phyloP scores from a whole-genome alignment of 2,888 invertebrate species.

The Orchestes rusci region DNA sequence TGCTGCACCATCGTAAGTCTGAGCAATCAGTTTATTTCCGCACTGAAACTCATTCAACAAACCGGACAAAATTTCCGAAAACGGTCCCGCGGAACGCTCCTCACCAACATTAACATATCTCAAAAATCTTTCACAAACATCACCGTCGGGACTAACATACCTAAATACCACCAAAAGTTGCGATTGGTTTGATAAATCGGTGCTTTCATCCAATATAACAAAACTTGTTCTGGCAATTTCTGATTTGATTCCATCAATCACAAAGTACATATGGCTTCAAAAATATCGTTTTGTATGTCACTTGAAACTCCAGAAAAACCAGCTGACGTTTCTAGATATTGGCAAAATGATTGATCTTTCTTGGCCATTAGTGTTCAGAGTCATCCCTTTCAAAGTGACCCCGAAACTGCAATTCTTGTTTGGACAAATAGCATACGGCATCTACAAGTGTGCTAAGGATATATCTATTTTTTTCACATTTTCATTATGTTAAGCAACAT shows the following conservation, averaged over 20 bases:
- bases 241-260: constrained; percentile 15
- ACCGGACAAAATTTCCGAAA: constrained; percentile 8
- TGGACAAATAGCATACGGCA: constrained; percentile 8
- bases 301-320: constrained; percentile 17
- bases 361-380: constrained; percentile 1
- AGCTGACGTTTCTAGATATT: constrained; percentile 13
- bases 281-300: constrained; percentile 17
- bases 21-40: constrained; percentile 12
- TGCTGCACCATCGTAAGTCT: not conserved
- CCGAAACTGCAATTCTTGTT: constrained; percentile 9
- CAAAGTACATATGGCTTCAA: constrained; percentile 18
- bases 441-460: constrained; percentile 13
- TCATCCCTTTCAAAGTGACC: constrained; percentile 8
- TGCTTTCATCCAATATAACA: constrained; percentile 26
- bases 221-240: constrained; percentile 16
- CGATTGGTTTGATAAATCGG: constrained; percentile 18
- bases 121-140: constrained; percentile 12
- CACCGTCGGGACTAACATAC: constrained; percentile 9
- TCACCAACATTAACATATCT: not conserved
- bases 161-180: constrained; percentile 11
- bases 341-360: constrained; percentile 10
- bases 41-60: constrained; percentile 3
- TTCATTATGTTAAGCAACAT: constrained; percentile 13
- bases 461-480: constrained; percentile 12
- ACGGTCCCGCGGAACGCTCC: constrained; percentile 1